Evolutionary conservation across 2,797 vertebrate genomes (phyloP), one percentile per base, ranked within the genome.

Genomic region (Micropoecilia bifurca): DNA sequence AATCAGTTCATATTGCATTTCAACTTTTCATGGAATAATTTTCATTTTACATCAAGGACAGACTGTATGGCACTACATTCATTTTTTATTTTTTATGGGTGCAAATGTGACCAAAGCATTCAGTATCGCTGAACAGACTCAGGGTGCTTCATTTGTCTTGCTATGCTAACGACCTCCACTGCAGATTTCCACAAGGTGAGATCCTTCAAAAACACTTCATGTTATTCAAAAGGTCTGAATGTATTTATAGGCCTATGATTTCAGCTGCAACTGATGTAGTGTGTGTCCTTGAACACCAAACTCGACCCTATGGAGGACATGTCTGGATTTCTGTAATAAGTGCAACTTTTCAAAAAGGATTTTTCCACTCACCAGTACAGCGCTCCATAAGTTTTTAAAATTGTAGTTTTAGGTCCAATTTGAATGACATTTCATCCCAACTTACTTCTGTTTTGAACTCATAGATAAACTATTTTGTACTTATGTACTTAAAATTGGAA

Each of bases 151-250:
- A 87, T 92, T 90, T 74, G 77, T 89, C 87, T 85, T 83, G 59
- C 71, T 14, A 66, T 69, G 81, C 77, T 71, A 83, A 73, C 79
- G 84, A 79, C 80, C 71, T 82, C 75, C 71, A 41, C 50, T 12
- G 68, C 25, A 5, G 79, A 83, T 79, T 68, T 80, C 86, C 80
- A 77, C 87, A 88, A 90, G 86, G 84, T 81, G 66, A 85, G 59
- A 78, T 71, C 66, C 33, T 76, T 88, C 81, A 82, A 69, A 77
- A 66, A 13, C 66, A 16, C 74, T 75, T 89, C 88, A 87, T 91
- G 87, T 91, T 88, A 91, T 88, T 93, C 89, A 86, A 88, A 77
- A 69, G 41, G 68, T 72, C 73, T 47, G 77, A 87, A 75, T 83
- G 79, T 77, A 85, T 90, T 89, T 81, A 78, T 50, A 55, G 86